Base-by-base conservation (phyloP, 2,888 invertebrate species). In the Hyposoter dolosus region DNA sequence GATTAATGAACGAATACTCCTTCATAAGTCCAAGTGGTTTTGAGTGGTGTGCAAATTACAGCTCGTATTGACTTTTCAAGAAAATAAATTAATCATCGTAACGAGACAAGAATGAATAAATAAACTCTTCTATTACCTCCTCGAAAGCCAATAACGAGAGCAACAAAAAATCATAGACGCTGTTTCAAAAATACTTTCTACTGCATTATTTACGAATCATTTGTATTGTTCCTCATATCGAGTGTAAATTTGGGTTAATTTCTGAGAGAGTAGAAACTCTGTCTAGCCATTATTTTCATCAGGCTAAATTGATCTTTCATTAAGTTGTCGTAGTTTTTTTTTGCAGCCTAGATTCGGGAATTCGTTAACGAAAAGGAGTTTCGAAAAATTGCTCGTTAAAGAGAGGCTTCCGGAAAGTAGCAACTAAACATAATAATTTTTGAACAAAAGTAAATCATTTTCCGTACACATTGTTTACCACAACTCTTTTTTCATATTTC, bases 161-260 rank as follows among this genome's bases (percentile, higher is more conserved):
- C 28, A 60, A 60, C 28, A 15, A 60, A 60, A 60, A 28, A 60
- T 60, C 28, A 15, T 60, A 15, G 15, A 60, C 60, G 28, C 1
- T 28, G 1, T 5, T 60, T 60, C 60, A 28, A 60, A 28, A 60
- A 28, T 28, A 12, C 28, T 28, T 28, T 15, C 60, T 28, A 60
- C 28, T 15, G 4, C 60, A 28, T 60, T 60, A 60, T 28, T 60
- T 15, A 15, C 28, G 60, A 28, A 60, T 60, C 28, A 60, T 60
- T 60, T 60, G 12, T 60, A 60, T 60, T 28, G 60, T 60, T 12
- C 28, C 15, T 15, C 28, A 60, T 15, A 60, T 60, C 60, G 60
- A 60, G 60, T 19, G 56, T 60, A 60, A 5, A 60, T 60, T 60
- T 60, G 60, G 60, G 60, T 71, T 47, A 47, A 71, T 71, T 71